phyloP scores from a whole-genome alignment of 2,888 invertebrate species.

The Drosophila mercatorum region DNA sequence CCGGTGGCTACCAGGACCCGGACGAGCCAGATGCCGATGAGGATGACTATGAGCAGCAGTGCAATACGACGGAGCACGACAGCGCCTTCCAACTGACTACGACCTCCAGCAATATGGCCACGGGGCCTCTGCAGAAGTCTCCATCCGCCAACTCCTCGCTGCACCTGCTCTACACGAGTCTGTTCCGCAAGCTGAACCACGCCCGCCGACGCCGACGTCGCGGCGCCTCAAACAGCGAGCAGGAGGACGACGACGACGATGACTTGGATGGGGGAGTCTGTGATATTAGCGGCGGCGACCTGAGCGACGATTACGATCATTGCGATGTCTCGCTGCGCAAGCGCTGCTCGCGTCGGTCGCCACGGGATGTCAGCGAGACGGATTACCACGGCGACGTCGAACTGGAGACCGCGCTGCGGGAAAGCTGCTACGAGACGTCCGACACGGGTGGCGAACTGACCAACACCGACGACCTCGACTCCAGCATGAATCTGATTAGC shows the following conservation, averaged over 20 bases:
- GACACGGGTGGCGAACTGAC: constrained; percentile 83
- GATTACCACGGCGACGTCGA: constrained; percentile 81
- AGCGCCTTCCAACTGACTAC: constrained; percentile 71
- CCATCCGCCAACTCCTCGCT: constrained; percentile 78
- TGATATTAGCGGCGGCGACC: constrained; percentile 81
- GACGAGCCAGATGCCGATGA: constrained; percentile 41
- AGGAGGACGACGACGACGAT: constrained; percentile 56
- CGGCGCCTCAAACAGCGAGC: constrained; percentile 75
- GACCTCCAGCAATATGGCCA: constrained; percentile 43
- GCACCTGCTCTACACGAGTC: constrained; percentile 80
- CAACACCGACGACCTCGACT: constrained; percentile 82
- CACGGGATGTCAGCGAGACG: constrained; percentile 74
- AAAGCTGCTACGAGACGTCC: constrained; percentile 84
- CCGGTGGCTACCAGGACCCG: constrained; percentile 30
- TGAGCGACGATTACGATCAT: constrained; percentile 82
- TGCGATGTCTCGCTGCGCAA: constrained; percentile 68
- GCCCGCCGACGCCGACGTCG: constrained; percentile 60
- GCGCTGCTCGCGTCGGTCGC: constrained; percentile 53
- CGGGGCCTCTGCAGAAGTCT: constrained; percentile 70
- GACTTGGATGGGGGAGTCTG: constrained; percentile 79
- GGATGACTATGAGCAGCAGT: constrained; percentile 60
- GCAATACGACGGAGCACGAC: constrained; percentile 54
- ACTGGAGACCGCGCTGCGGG: constrained; percentile 68
- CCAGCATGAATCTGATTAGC: constrained; percentile 83
- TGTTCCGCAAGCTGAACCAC: constrained; percentile 75